Base-by-base conservation (phyloP, 2,797 vertebrate species). In the Forpus xanthops region DNA sequence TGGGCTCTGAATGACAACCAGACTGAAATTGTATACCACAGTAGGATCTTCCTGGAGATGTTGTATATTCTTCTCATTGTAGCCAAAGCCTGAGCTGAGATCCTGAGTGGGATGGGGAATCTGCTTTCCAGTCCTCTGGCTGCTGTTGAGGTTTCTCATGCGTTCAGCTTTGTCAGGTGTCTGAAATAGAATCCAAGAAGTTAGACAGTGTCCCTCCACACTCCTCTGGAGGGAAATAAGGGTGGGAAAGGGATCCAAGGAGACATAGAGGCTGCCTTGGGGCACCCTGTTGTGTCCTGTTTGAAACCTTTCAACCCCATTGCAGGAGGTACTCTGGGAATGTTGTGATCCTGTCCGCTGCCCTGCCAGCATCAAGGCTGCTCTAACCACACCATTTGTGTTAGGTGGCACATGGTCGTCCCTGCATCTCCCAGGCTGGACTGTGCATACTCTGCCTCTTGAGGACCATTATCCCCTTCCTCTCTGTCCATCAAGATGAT, bases 41-140 rank as follows among this genome's bases (percentile, higher is more conserved):
- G 11, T 47, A 88, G 84, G 77, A 73, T 85, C 56, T 79, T 93
- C 31, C 35, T 71, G 77, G 53, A 84, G 71, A 23, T 79, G 87
- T 73, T 79, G 18, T 4, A 2, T 62, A 30, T 58, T 94, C 45
- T 30, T 73, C 30, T 90, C 27, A 0, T 81, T 49, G 49, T 79
- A 77, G 35, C 65, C 80, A 85, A 67, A 67, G 80, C 41, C 39
- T 61, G 83, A 56, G 65, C 49, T 90, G 85, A 52, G 64, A 33
- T 85, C 39, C 80, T 90, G 85, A 89, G 39, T 0, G 16, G 55
- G 62, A 37, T 41, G 28, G 31, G n/a, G 37, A 87, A 53, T 85
- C 73, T 95, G 52, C 80, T 94, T 89, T 90, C 90, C 89, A 82
- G 31, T 65, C 15, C 53, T 37, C 55, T 93, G 89, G 77, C 81